phyloP scores from a whole-genome alignment of 2,888 invertebrate species.

The Chymomyza fuscimana region DNA sequence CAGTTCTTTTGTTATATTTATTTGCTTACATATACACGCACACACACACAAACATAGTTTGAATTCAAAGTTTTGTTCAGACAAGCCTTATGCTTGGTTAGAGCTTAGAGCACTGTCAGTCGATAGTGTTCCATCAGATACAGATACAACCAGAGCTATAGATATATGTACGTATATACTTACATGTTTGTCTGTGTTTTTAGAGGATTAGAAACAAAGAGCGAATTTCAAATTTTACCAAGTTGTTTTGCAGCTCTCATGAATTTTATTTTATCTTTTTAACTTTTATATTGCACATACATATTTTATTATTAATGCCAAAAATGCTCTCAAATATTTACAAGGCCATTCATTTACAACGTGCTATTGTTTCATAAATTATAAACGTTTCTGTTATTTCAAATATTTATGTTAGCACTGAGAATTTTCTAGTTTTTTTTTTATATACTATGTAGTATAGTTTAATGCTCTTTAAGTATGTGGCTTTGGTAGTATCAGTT shows the following conservation, averaged over 20 bases:
- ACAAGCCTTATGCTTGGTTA: not conserved
- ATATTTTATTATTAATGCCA: slow-evolving; percentile 46
- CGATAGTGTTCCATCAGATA: not conserved
- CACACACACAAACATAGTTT: not conserved
- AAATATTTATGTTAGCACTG: not conserved
- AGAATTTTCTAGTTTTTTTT: not conserved
- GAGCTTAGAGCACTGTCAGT: not conserved
- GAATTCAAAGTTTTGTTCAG: not conserved
- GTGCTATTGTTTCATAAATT: slow-evolving; percentile 47
- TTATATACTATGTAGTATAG: not conserved
- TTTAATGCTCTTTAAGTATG: not conserved
- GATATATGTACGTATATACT: not conserved
- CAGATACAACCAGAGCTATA: not conserved
- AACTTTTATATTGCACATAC: slow-evolving; percentile 18
- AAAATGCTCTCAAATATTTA: slow-evolving; percentile 41
- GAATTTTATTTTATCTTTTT: not conserved
- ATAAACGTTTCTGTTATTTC: slow-evolving; percentile 30
- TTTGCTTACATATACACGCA: slow-evolving; percentile 14
- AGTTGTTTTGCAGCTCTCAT: not conserved
- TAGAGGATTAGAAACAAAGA: not conserved
- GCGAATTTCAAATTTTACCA: not conserved
- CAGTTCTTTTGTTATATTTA: slow-evolving; percentile 25
- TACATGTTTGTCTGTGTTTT: not conserved
- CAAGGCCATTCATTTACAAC: slow-evolving; percentile 14
- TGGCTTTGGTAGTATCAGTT: not conserved